Conservation (phyloP, 2,113 vertebrate genomes). For the Sinocyclocheilus grahami region DNA sequence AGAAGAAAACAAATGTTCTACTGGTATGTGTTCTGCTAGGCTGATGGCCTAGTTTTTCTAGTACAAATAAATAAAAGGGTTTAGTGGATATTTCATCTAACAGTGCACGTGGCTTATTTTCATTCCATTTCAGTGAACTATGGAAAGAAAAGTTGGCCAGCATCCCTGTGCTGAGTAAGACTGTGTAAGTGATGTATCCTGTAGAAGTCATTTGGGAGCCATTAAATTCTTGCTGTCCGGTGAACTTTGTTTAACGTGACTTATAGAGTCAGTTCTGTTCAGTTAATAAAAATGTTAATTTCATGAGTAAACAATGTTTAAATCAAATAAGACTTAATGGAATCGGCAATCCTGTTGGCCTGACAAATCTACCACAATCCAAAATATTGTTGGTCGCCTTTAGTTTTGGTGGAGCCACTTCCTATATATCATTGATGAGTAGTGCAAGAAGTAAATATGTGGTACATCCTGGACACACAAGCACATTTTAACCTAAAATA, state of each 20-base stretch:
- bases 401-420: slow-evolving; percentile 31
- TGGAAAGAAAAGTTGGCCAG: slow-evolving; percentile 19
- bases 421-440: slow-evolving; percentile 34
- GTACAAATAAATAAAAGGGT: neutral
- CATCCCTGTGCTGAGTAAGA: slow-evolving; percentile 18
- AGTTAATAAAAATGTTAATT: neutral
- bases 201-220: slow-evolving; percentile 15
- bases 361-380: neutral
- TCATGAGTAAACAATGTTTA: neutral
- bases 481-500: neutral
- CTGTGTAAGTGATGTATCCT: slow-evolving; percentile 34
- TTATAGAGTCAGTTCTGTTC: neutral
- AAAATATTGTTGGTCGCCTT: neutral
- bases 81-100: neutral
- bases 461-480: slow-evolving; percentile 24
- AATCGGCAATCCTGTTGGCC: neutral
- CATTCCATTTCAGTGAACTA: slow-evolving; percentile 16
- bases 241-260: neutral
- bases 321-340: neutral
- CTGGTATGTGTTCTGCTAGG: neutral
- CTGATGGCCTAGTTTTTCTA: neutral
- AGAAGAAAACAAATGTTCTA: neutral
- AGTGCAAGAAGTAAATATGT: slow-evolving; percentile 36
- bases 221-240: neutral
- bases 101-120: neutral